These are phyloP conservation scores for Heterodera schachtii DNA, from an alignment of 1,140 invertebrate genomes.

Conservation along the genomic window DNA sequence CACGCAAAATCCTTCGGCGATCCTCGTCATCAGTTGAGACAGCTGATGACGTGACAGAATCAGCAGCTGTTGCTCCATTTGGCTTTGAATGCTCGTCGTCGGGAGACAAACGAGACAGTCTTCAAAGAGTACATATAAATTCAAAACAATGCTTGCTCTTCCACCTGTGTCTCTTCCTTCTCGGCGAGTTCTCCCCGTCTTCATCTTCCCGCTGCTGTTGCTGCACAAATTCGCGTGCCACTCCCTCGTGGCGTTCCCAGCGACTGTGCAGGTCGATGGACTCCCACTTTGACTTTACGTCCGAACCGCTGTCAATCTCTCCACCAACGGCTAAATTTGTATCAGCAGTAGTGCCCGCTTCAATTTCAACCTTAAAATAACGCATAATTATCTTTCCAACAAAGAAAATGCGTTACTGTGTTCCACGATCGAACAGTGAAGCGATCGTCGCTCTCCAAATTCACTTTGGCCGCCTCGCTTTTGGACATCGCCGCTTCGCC, in stretches of 20 bases:
- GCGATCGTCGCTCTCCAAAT: slow-evolving; percentile 16
- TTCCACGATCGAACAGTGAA: slow-evolving; percentile 36
- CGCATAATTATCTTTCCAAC: neutral
- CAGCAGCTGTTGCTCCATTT: slow-evolving; percentile 1
- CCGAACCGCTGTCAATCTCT: neutral
- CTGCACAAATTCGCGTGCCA: neutral
- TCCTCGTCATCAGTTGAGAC: slow-evolving; percentile 49
- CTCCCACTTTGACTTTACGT: slow-evolving; percentile 20
- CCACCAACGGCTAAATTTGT: neutral
- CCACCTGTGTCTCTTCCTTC: slow-evolving; percentile 9
- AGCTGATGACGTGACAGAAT: neutral
- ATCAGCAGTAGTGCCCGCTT: slow-evolving; percentile 5
- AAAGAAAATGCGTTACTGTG: slow-evolving; percentile 17
- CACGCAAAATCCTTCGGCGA: slow-evolving; percentile 53
- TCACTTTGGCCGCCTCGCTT: neutral
- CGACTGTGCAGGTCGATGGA: slow-evolving; percentile 21
- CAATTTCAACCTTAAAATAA: neutral
- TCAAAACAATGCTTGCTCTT: neutral
- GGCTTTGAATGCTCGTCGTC: neutral
- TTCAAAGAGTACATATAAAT: neutral
- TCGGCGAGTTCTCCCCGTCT: neutral
- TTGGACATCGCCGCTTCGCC: neutral
- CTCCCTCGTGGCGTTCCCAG: slow-evolving; percentile 20
- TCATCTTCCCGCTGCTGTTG: slow-evolving; percentile 12
- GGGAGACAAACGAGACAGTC: neutral